These are phyloP conservation scores for Panthera leo DNA, from an alignment of 2,113 vertebrate genomes.

Conservation along the genomic window DNA sequence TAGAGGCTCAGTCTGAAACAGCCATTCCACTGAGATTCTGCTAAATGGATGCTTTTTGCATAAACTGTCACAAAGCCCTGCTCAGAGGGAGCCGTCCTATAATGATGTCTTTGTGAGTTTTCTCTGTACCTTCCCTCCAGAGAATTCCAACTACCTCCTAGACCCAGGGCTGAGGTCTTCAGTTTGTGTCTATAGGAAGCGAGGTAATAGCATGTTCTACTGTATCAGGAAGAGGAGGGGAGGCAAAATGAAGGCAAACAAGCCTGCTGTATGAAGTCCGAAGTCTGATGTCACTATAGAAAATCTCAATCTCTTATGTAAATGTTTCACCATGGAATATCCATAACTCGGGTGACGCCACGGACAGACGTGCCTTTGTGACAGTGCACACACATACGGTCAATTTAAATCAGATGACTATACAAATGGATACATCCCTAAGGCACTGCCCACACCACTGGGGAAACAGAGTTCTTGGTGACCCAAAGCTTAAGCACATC, in stretches of 20 bases:
- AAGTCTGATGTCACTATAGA: neutral
- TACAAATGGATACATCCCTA: too few relatives aligned
- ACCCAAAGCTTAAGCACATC: neutral
- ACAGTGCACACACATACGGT: too few relatives aligned
- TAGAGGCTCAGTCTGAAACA: constrained; percentile 8
- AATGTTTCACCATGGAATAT: neutral
- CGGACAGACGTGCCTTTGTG: neutral
- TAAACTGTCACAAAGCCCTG: neutral
- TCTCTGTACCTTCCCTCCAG: neutral
- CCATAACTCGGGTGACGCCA: neutral
- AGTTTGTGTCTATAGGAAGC: neutral
- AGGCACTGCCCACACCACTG: neutral
- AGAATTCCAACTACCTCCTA: neutral
- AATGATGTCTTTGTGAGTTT: neutral
- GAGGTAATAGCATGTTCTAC: neutral
- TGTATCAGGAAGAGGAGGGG: neutral
- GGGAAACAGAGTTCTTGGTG: neutral
- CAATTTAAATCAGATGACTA: neutral
- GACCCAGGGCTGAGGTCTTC: neutral
- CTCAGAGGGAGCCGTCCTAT: neutral
- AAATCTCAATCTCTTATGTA: neutral
- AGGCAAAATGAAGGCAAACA: neutral
- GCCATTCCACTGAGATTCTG: neutral
- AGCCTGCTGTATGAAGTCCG: neutral
- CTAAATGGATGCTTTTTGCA: neutral